phyloP scores from a whole-genome alignment of 37 sponge, comb jelly and placozoan genomes.

The Aplysina aerophoba region DNA sequence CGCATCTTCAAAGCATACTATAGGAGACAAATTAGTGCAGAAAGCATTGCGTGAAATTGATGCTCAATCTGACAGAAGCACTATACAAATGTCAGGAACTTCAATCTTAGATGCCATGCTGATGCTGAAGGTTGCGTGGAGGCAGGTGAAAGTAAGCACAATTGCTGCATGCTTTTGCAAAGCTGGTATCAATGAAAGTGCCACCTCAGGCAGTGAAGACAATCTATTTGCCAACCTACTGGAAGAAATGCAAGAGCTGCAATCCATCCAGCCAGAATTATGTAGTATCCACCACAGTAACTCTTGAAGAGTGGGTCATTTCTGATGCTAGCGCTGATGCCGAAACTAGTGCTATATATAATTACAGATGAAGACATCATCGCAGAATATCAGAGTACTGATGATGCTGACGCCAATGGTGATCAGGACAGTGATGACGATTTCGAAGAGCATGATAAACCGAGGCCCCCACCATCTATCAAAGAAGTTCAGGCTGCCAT shows the following conservation, averaged over 20 bases:
- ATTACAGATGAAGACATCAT: conserved; percentile 5
- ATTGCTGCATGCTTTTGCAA: too few relatives aligned
- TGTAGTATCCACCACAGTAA: not conserved
- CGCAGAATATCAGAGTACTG: not conserved
- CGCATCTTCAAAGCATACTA: too few relatives aligned
- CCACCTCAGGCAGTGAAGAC: not conserved
- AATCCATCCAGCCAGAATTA: conserved; percentile 6
- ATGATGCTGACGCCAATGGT: not conserved
- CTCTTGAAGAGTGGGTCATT: conserved; percentile 5
- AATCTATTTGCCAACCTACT: not conserved
- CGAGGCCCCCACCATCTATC: not conserved
- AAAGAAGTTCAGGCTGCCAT: conserved; percentile 6
- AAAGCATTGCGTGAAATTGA: too few relatives aligned
- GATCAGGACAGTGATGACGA: conserved; percentile 1
- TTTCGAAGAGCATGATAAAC: not conserved
- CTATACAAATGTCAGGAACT: too few relatives aligned
- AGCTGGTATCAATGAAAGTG: conserved; percentile 5
- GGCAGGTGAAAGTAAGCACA: too few relatives aligned
- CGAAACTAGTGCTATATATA: not conserved
- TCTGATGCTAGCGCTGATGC: not conserved
- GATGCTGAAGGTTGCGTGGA: too few relatives aligned
- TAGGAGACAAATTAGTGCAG: too few relatives aligned
- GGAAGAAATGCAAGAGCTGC: conserved; percentile 21
- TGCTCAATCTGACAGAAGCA: too few relatives aligned
- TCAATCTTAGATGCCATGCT: too few relatives aligned